Evolutionary conservation across 1,140 invertebrate species (phyloP).

Genomic region (Eriosoma lanigerum): DNA sequence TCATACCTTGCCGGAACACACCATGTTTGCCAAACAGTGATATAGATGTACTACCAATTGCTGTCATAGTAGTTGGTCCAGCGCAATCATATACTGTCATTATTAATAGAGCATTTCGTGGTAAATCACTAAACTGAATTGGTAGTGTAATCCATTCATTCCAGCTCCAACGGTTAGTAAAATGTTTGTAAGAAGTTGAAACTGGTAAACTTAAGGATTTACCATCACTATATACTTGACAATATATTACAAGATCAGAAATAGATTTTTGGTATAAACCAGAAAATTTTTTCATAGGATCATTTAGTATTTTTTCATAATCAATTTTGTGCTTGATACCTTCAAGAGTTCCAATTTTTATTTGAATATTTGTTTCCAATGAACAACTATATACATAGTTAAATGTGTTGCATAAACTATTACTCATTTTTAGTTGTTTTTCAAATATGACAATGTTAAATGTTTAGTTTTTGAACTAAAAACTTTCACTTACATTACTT

Average conservation of each 20-base stretch:
- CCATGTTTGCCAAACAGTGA: conserved; percentile 91
- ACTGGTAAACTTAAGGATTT: conserved; percentile 83
- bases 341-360: conserved; percentile 96
- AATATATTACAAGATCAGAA: conserved; percentile 84
- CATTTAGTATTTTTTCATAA: conserved; percentile 81
- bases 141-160: conserved; percentile 97
- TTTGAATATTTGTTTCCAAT: conserved; percentile 79
- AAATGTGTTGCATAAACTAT: conserved; percentile 61
- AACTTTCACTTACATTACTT: neutral
- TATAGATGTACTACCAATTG: conserved; percentile 88
- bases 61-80: conserved; percentile 76
- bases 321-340: conserved; percentile 82
- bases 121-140: conserved; percentile 88
- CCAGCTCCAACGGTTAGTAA: conserved; percentile 93
- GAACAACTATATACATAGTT: conserved; percentile 90
- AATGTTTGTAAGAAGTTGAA: conserved; percentile 89
- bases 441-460: neutral
- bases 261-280: conserved; percentile 79
- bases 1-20: conserved; percentile 80
- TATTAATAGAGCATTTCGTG: conserved; percentile 83
- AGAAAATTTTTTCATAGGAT: conserved; percentile 89
- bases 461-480: no score
- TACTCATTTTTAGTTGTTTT: conserved; percentile 5
- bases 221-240: conserved; percentile 84
- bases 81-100: conserved; percentile 92